A percentile compares a stretch with the other conserved stretches of the same genome.
Conservation (phyloP, 2,888 invertebrate species). For the Neoaliturus tenellus region DNA sequence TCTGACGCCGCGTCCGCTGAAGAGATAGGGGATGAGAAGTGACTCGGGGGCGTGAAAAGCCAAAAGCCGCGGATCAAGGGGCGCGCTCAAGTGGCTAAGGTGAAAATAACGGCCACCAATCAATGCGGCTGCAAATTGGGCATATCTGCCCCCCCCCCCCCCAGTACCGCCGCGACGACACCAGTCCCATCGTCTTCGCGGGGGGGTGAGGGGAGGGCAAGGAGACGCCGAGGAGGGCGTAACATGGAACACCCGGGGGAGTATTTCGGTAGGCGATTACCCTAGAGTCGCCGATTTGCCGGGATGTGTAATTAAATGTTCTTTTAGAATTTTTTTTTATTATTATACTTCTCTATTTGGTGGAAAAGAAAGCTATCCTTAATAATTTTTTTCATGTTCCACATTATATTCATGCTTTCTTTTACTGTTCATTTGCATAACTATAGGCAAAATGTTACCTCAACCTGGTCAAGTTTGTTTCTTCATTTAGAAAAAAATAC, state of each 20-base stretch:
- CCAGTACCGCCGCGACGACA: neutral
- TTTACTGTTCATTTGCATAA: too few relatives aligned
- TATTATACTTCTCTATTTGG: too few relatives aligned
- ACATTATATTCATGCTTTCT: too few relatives aligned
- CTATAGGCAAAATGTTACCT: too few relatives aligned
- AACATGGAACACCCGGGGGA: neutral
- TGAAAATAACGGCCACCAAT: constrained; percentile 47
- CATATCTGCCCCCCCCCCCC: constrained; percentile 35
- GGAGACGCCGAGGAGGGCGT: neutral
- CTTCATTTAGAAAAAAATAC: too few relatives aligned
- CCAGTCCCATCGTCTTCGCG: neutral
- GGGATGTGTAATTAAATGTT: too few relatives aligned
- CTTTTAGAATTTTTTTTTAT: too few relatives aligned
- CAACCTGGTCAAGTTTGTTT: too few relatives aligned
- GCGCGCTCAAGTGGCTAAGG: constrained; percentile 27
- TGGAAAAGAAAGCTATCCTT: too few relatives aligned
- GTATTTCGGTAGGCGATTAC: too few relatives aligned
- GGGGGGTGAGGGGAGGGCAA: constrained; percentile 14
- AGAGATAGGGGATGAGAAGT: neutral
- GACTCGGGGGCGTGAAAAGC: constrained; percentile 30
- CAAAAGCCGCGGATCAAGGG: constrained; percentile 35
- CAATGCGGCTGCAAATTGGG: constrained; percentile 48
- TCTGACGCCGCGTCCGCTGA: neutral
- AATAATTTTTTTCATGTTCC: too few relatives aligned
- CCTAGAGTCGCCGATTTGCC: too few relatives aligned